Conservation (phyloP, 2,113 vertebrate genomes). For the Nasalis larvatus region DNA sequence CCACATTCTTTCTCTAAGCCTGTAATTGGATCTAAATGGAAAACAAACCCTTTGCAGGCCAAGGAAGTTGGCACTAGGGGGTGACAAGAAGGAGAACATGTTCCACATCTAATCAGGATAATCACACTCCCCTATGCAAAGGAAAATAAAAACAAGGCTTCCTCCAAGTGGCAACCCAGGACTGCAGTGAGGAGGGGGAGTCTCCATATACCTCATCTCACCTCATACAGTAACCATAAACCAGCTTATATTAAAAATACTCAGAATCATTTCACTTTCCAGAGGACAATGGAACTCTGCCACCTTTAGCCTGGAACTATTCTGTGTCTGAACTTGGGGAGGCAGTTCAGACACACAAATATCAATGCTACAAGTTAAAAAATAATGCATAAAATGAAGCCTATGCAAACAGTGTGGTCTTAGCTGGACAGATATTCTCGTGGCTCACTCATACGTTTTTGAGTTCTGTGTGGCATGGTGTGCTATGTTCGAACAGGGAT, state of each 20-base stretch:
- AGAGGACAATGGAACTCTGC: not conserved
- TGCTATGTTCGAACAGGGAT: not conserved
- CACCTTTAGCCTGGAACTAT: not conserved
- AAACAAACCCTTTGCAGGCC: slow-evolving; percentile 42
- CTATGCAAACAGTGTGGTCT: not conserved
- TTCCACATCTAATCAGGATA: slow-evolving; percentile 55
- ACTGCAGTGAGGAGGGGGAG: not conserved
- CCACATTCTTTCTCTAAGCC: slow-evolving; percentile 67
- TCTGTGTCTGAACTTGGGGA: not conserved
- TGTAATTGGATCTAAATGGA: slow-evolving; percentile 68
- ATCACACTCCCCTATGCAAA: not conserved
- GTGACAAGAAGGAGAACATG: slow-evolving; percentile 44
- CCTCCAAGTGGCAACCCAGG: not conserved
- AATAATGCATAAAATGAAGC: not conserved
- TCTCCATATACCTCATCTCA: not conserved
- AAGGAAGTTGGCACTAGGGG: slow-evolving; percentile 52
- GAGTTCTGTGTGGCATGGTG: not conserved
- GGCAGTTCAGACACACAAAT: not conserved
- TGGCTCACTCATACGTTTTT: not conserved
- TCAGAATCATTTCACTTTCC: not conserved
- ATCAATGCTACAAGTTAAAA: not conserved
- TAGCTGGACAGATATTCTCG: not conserved
- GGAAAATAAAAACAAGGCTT: slow-evolving; percentile 44
- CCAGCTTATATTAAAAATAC: not conserved
- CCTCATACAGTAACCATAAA: not conserved